Percentiles rank a stretch among this genome's conserved stretches.
Evolutionary conservation across 2,888 invertebrate species (phyloP).

Genomic region (Cybosia mesomella): DNA sequence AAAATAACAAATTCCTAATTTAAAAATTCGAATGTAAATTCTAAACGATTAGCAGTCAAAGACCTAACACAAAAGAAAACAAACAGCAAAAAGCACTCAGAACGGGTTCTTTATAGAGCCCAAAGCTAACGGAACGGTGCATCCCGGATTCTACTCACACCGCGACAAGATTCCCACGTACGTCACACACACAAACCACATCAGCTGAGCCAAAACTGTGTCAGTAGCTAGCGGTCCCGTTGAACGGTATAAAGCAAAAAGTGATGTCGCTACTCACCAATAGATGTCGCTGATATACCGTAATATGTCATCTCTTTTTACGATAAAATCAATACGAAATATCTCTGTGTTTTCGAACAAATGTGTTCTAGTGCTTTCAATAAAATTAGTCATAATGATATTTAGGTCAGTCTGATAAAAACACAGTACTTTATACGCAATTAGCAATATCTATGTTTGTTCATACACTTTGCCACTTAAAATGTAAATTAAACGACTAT

Average conservation of each 20-base stretch:
- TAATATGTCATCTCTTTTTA: slow-evolving; percentile 24
- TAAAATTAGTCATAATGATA: slow-evolving; percentile 51
- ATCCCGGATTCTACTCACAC: slow-evolving; percentile 74
- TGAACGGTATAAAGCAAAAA: slow-evolving; percentile 71
- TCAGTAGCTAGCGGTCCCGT: slow-evolving; percentile 77
- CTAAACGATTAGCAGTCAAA: slow-evolving; percentile 49
- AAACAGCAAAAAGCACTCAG: slow-evolving; percentile 54
- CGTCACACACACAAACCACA: slow-evolving; percentile 60
- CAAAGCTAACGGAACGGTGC: slow-evolving; percentile 68
- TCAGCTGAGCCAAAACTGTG: slow-evolving; percentile 83
- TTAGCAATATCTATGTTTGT: slow-evolving; percentile 31
- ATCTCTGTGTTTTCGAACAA: slow-evolving; percentile 16
- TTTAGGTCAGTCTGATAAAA: slow-evolving; percentile 59
- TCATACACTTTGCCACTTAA: slow-evolving; percentile 3
- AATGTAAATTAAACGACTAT: slow-evolving; percentile 20
- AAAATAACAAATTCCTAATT: slow-evolving; percentile 3
- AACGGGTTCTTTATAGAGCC: slow-evolving; percentile 60
- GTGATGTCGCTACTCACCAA: slow-evolving; percentile 67
- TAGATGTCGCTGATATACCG: slow-evolving; percentile 71
- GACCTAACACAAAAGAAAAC: slow-evolving; percentile 55
- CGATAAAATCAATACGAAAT: slow-evolving; percentile 24
- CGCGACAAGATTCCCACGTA: slow-evolving; percentile 54
- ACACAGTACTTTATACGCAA: slow-evolving; percentile 35
- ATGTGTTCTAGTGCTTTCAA: slow-evolving; percentile 44
- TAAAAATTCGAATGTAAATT: slow-evolving; percentile 13